phyloP scores from a whole-genome alignment of 1,140 invertebrate species.

The silkworm (Bombyx mori) region ASM3026992v2 NC_085109.1:12589001-12589500 shows the following conservation, averaged over 20 bases:
- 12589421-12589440: too few species aligned
- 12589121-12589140: constrained; percentile 81
- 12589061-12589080: constrained; percentile 42
- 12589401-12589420: too few species aligned
- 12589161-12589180: constrained; percentile 77
- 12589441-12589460: too few species aligned
- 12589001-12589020: constrained; percentile 36
- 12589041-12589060: constrained; percentile 38
- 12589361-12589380: too few species aligned
- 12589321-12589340: too few species aligned
- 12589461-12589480: too few species aligned
- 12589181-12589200: constrained; percentile 77
- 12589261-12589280: constrained; percentile 56
- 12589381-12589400: too few species aligned
- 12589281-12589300: constrained; percentile 71
- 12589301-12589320: constrained; percentile 27
- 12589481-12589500: too few species aligned
- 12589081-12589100: constrained; percentile 76
- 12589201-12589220: constrained; percentile 63
- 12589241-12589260: constrained; percentile 1
- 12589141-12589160: constrained; percentile 78
- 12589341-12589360: too few species aligned
- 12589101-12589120: constrained; percentile 86
- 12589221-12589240: constrained; percentile 9
- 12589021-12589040: constrained; percentile 30